phyloP scores from a whole-genome alignment of 2,113 vertebrate genomes.

The Syngnathoides biaculeatus region DNA sequence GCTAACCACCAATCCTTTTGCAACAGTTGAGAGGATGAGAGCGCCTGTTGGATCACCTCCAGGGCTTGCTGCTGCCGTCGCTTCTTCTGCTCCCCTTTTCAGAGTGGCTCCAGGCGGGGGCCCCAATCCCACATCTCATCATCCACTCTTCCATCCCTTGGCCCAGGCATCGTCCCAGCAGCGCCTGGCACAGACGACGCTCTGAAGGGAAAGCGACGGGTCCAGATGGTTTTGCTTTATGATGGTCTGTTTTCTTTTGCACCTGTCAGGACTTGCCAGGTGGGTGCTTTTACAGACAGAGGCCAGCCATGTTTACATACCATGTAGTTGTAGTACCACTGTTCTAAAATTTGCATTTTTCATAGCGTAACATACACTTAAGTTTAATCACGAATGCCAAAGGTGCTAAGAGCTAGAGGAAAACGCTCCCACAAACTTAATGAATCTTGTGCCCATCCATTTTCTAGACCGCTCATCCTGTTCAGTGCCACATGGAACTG shows the following conservation, averaged over 20 bases:
- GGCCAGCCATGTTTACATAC: conserved; percentile 15
- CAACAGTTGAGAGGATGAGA: conserved; percentile 74
- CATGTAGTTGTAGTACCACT: conserved; percentile 26
- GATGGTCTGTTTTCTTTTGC: conserved; percentile 17
- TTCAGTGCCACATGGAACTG: too few species aligned
- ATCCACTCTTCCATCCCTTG: conserved; percentile 37
- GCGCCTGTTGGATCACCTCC: conserved; percentile 64
- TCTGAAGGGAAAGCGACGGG: conserved; percentile 24
- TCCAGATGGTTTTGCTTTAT: conserved; percentile 38
- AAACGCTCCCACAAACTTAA: conserved; percentile 37
- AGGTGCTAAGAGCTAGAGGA: conserved; percentile 17
- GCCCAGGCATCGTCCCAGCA: conserved; percentile 43
- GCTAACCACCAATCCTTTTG: conserved; percentile 71
- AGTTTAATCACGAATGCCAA: conserved; percentile 30
- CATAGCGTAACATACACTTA: conserved; percentile 32
- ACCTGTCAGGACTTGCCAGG: conserved; percentile 32
- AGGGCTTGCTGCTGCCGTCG: conserved; percentile 47
- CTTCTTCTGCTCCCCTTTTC: conserved; percentile 47
- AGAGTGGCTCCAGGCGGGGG: conserved; percentile 38
- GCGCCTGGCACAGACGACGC: conserved; percentile 28
- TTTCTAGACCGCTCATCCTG: neutral
- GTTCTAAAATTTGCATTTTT: conserved; percentile 23
- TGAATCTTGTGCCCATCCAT: conserved; percentile 19
- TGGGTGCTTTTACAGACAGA: conserved; percentile 28
- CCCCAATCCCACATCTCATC: conserved; percentile 40